phyloP scores from a whole-genome alignment of 2,113 vertebrate species.

The Hypocryptadius cinnamomeus region DNA sequence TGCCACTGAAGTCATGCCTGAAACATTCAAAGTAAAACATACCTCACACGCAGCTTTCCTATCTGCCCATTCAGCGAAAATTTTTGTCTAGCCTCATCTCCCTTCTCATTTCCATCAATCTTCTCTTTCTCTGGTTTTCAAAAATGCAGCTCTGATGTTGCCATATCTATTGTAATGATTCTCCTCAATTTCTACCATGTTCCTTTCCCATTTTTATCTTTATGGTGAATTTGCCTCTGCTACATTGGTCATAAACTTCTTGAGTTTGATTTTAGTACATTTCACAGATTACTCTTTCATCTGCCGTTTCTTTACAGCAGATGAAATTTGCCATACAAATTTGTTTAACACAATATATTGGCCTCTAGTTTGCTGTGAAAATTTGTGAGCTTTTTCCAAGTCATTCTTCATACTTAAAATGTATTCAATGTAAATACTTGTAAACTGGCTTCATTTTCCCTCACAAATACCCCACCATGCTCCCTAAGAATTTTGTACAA shows the following conservation, averaged over 20 bases:
- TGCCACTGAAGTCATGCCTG: neutral
- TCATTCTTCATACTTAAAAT: neutral
- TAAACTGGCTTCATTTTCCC: neutral
- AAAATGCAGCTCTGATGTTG: neutral
- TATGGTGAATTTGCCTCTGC: neutral
- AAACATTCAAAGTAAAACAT: neutral
- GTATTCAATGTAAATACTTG: neutral
- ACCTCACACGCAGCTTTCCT: neutral
- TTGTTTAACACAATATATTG: neutral
- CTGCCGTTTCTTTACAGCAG: neutral
- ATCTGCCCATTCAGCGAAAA: neutral
- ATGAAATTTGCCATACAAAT: neutral
- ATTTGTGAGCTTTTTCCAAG: neutral
- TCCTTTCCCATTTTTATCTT: neutral
- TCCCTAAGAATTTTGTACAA: neutral
- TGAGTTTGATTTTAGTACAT: neutral
- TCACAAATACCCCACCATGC: neutral
- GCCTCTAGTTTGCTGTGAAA: neutral
- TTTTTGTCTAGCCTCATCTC: neutral
- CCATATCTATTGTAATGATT: neutral
- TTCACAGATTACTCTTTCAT: neutral
- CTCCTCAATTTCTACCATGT: neutral
- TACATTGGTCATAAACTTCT: neutral
- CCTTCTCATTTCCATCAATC: neutral
- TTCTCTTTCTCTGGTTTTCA: neutral